These are phyloP conservation scores for Spea bombifrons DNA, from an alignment of 2,113 vertebrate genomes.

Conservation along the genomic window DNA sequence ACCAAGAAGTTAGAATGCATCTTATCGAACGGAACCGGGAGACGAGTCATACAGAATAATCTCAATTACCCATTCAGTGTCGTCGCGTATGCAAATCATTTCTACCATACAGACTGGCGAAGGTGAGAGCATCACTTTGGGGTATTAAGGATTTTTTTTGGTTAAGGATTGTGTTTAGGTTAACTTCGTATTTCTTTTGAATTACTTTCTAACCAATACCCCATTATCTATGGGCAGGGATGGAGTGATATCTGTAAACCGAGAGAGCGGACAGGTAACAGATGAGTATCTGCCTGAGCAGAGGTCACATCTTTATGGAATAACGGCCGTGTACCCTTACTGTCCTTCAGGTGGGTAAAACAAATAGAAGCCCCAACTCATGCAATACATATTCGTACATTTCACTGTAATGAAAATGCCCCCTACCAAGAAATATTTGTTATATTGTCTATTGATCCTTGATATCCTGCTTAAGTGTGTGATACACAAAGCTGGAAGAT, in stretches of 20 bases:
- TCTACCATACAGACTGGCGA: slow-evolving; percentile 96
- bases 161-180: too few relatives aligned
- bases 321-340: slow-evolving; percentile 81
- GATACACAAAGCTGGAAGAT: too few relatives aligned
- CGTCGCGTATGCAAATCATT: slow-evolving; percentile 80
- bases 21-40: slow-evolving; percentile 74
- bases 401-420: too few relatives aligned
- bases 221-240: slow-evolving; percentile 68
- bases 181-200: neutral
- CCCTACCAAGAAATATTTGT: too few relatives aligned
- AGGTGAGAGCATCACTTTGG: slow-evolving; percentile 65
- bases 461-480: too few relatives aligned
- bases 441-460: too few relatives aligned
- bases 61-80: slow-evolving; percentile 96
- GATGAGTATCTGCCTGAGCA: slow-evolving; percentile 93
- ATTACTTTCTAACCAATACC: neutral
- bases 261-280: slow-evolving; percentile 73
- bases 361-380: too few relatives aligned
- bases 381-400: too few relatives aligned
- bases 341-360: slow-evolving; percentile 77
- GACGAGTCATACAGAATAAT: slow-evolving; percentile 73
- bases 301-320: slow-evolving; percentile 91
- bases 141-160: neutral
- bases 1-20: slow-evolving; percentile 91
- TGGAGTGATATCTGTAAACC: slow-evolving; percentile 81